Conservation (phyloP, 2,888 invertebrate genomes). For the Drosophila robusta region DNA sequence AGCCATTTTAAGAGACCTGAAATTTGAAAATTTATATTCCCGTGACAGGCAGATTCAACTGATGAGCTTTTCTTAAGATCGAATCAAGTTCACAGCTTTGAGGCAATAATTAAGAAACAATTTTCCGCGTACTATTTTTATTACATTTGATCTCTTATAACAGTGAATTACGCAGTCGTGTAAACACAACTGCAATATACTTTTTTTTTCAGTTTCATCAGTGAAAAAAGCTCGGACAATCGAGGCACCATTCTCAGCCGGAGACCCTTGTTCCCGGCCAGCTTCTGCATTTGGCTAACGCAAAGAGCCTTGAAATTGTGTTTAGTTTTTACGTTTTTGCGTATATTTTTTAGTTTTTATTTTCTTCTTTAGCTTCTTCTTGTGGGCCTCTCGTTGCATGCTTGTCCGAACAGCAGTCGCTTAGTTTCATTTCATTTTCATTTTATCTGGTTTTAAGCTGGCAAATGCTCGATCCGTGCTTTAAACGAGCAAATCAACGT, state of each 20-base stretch:
- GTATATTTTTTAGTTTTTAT: slow-evolving; percentile 1
- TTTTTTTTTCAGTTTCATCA: not conserved
- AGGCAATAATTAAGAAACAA: too few species aligned
- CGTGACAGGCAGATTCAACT: too few species aligned
- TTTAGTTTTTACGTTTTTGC: slow-evolving; percentile 43
- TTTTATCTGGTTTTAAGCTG: slow-evolving; percentile 40
- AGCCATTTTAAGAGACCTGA: too few species aligned
- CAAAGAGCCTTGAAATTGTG: slow-evolving; percentile 71
- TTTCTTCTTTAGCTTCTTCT: not conserved
- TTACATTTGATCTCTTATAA: too few species aligned
- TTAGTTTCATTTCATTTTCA: slow-evolving; percentile 43
- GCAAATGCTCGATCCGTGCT: slow-evolving; percentile 33
- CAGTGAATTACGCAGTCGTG: too few species aligned
- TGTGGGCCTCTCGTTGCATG: slow-evolving; percentile 6
- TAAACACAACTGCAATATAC: too few species aligned
- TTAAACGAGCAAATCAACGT: slow-evolving; percentile 39
- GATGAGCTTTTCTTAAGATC: too few species aligned
- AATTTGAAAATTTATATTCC: too few species aligned
- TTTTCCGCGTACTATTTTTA: too few species aligned
- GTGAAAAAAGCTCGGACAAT: slow-evolving; percentile 5
- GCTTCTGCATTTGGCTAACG: slow-evolving; percentile 61
- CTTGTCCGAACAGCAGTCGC: slow-evolving; percentile 13
- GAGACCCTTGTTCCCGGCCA: not conserved
- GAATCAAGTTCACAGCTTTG: too few species aligned
- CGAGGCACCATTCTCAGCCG: slow-evolving; percentile 10